These are phyloP conservation scores for Caracal caracal DNA, from an alignment of 2,113 vertebrate genomes.

Conservation along the genomic window DNA sequence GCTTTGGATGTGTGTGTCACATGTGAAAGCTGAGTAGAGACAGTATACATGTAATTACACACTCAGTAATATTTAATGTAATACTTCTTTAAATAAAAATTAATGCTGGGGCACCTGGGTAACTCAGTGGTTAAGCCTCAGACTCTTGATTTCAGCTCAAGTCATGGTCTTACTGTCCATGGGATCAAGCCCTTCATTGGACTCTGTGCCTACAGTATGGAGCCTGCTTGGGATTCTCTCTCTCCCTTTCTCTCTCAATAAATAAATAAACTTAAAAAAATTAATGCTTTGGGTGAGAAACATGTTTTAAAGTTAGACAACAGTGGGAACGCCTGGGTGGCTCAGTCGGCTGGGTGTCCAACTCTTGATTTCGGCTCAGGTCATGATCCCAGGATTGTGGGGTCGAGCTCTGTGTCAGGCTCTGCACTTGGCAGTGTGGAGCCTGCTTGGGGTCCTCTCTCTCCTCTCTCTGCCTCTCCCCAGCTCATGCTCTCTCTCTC, in stretches of 20 bases:
- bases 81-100: conserved; percentile 45
- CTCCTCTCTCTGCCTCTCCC: neutral
- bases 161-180: too few species aligned
- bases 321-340: neutral
- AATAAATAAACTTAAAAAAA: neutral
- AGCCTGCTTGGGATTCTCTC: too few species aligned
- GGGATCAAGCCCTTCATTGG: too few species aligned
- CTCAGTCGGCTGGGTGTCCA: neutral
- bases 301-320: neutral
- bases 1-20: neutral
- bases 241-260: too few species aligned
- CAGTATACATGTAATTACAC: neutral
- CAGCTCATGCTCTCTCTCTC: neutral
- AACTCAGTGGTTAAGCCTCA: too few species aligned
- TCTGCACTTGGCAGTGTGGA: neutral
- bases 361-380: neutral
- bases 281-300: neutral
- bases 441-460: neutral
- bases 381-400: neutral
- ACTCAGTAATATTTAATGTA: neutral
- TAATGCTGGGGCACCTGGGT: neutral
- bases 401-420: neutral
- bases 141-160: too few species aligned
- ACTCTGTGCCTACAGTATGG: too few species aligned
- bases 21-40: neutral